phyloP scores from a whole-genome alignment of 1,140 invertebrate genomes.

The Drosophila busckii region DNA sequence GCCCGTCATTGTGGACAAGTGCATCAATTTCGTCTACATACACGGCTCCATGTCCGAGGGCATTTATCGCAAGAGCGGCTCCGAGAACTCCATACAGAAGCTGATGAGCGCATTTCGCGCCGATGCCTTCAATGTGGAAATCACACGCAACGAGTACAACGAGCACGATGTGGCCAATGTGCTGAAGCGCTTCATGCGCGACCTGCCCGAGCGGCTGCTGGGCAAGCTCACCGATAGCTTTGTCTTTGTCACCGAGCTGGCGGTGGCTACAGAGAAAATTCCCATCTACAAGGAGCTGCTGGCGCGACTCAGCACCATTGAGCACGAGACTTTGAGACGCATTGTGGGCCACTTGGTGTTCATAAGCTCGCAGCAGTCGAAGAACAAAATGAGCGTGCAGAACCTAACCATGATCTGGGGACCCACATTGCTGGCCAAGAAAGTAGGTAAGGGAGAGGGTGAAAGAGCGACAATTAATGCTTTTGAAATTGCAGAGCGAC shows the following conservation, averaged over 20 bases:
- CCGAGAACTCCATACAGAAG: conserved; percentile 86
- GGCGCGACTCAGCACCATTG: conserved; percentile 83
- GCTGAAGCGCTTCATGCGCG: conserved; percentile 90
- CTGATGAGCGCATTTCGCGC: conserved; percentile 87
- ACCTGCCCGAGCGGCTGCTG: conserved; percentile 87
- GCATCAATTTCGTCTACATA: conserved; percentile 91
- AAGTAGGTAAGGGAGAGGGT: no score
- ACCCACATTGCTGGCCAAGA: conserved; percentile 88
- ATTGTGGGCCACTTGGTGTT: conserved; percentile 90
- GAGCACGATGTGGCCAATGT: conserved; percentile 93
- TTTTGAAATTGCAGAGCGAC: conserved; percentile 48
- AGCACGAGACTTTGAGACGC: conserved; percentile 86
- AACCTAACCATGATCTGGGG: conserved; percentile 93
- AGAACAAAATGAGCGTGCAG: conserved; percentile 88
- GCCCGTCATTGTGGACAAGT: conserved; percentile 93
- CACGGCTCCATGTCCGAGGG: conserved; percentile 91
- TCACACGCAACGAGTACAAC: conserved; percentile 85
- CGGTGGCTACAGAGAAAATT: conserved; percentile 80
- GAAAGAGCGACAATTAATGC: no score
- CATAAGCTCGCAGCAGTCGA: conserved; percentile 85
- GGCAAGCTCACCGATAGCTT: conserved; percentile 79
- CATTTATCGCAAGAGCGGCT: conserved; percentile 90
- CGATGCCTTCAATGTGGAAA: conserved; percentile 90
- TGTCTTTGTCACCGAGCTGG: conserved; percentile 80
- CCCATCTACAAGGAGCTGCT: conserved; percentile 83